These are phyloP conservation scores for Emmelina monodactyla DNA, from an alignment of 2,888 invertebrate genomes.

Conservation along the genomic window DNA sequence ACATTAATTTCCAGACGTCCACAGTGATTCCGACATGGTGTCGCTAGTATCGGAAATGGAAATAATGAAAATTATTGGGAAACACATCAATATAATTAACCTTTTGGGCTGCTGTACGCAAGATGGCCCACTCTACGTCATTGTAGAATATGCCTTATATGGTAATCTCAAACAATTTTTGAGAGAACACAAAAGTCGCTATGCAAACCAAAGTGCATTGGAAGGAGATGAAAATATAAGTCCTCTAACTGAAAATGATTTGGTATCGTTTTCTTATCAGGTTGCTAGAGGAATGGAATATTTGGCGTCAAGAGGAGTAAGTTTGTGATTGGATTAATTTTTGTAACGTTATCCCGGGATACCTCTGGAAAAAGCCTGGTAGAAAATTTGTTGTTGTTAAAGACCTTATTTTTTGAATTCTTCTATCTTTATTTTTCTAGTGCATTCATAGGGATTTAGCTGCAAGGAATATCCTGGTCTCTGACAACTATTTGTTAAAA, in stretches of 20 bases:
- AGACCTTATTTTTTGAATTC: too few relatives aligned
- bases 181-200: constrained; percentile 81
- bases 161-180: constrained; percentile 96
- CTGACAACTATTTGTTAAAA: constrained; percentile 92
- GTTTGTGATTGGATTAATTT: too few relatives aligned
- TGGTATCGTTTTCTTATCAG: constrained; percentile 96
- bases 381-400: too few relatives aligned
- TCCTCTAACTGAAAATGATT: constrained; percentile 87
- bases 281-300: constrained; percentile 99
- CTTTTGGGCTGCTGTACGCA: constrained; percentile 97
- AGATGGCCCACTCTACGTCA: constrained; percentile 86
- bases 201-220: constrained; percentile 74
- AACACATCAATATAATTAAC: constrained; percentile 97
- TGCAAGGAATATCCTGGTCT: constrained; percentile 95
- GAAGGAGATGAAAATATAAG: constrained; percentile 74
- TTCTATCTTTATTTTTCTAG: too few relatives aligned
- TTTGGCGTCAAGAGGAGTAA: constrained; percentile 89
- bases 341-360: too few relatives aligned
- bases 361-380: too few relatives aligned
- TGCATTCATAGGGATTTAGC: constrained; percentile 98
- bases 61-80: constrained; percentile 98
- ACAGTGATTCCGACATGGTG: constrained; percentile 96
- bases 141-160: constrained; percentile 88
- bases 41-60: constrained; percentile 98
- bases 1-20: constrained; percentile 85